A percentile compares a stretch with the other conserved stretches of the same genome.
Conservation (phyloP, 2,797 vertebrate genomes). For the Tolypeutes matacus region DNA sequence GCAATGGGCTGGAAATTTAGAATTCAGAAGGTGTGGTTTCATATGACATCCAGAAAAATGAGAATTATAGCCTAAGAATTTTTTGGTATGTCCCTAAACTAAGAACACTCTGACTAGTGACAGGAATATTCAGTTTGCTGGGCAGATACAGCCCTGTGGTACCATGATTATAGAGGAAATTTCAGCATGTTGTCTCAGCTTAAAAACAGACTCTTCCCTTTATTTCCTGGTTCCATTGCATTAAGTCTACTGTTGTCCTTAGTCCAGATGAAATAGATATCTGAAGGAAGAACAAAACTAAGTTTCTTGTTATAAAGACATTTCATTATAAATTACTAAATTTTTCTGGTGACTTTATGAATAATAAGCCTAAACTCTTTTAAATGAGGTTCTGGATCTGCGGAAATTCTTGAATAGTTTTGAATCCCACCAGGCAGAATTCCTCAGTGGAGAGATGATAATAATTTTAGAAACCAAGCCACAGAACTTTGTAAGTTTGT, state of each 20-base stretch:
- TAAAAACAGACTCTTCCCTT: neutral
- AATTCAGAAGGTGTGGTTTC: neutral
- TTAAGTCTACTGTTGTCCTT: neutral
- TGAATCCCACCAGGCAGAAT: neutral
- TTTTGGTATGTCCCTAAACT: neutral
- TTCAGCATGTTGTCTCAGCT: neutral
- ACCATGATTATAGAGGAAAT: neutral
- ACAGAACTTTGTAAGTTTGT: neutral
- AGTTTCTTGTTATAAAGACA: constrained; percentile 19
- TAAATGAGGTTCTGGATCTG: neutral
- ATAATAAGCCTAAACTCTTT: neutral
- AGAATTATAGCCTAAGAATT: neutral
- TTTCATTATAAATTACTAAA: neutral
- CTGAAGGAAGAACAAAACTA: neutral
- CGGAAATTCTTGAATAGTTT: neutral
- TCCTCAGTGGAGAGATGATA: neutral
- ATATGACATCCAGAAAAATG: constrained; percentile 2
- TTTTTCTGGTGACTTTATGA: constrained; percentile 1
- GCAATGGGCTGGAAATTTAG: neutral
- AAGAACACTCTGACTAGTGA: neutral
- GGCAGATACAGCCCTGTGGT: neutral
- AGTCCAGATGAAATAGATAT: neutral
- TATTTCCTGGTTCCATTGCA: neutral
- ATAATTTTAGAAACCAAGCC: constrained; percentile 29
- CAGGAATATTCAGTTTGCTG: neutral